Base-by-base conservation (phyloP, 2,888 invertebrate species). In the Magallana nippona region DNA sequence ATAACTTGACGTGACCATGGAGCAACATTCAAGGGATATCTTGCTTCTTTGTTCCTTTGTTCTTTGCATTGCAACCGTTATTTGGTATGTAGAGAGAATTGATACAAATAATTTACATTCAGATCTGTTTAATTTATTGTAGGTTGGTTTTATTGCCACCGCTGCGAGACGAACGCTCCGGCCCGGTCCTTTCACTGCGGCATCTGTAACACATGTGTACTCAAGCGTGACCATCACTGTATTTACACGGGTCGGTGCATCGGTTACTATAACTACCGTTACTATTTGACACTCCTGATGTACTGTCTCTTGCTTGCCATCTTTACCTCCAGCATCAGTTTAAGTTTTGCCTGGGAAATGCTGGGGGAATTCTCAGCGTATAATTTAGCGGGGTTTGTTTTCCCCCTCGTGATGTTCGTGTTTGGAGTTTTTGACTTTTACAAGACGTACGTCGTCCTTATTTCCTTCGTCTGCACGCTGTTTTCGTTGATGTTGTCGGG, bases 91-190 rank as follows among this genome's bases (percentile, higher is more conserved):
- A 44, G 2, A 44, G 44, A 44, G 44, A 44, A 44, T 44, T 44
- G 0, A 44, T 44, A 44, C 8, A 44, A 44, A 10, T 5, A 44
- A 44, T 44, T 44, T 44, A 44, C 44, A 44, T 44, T 8, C 5
- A 44, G 8, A 79, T 63, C 17, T 10, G 22, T 82, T 44, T 27
- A 27, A 27, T 55, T 19, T 57, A 78, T 88, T 87, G 56, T 85
- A 89, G 96, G 96, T 15, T 98, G 98, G 97, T 95, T 96, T 86
- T 95, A 97, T 89, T 99, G 99, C 94, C 92, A 86, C 10, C 84
- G 86, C 0, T 94, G 94, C 86, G 92, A 93, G 84, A 90, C 90
- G 79, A 93, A 93, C 83, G 84, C 93, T 8, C 94, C 94, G 3
- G 92, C 93, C 10, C 87, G 93, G 78, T 91, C 93, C 19, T 91